These are phyloP conservation scores for Acridotheres tristis DNA, from an alignment of 2,797 vertebrate species.

Conservation along the genomic window DNA sequence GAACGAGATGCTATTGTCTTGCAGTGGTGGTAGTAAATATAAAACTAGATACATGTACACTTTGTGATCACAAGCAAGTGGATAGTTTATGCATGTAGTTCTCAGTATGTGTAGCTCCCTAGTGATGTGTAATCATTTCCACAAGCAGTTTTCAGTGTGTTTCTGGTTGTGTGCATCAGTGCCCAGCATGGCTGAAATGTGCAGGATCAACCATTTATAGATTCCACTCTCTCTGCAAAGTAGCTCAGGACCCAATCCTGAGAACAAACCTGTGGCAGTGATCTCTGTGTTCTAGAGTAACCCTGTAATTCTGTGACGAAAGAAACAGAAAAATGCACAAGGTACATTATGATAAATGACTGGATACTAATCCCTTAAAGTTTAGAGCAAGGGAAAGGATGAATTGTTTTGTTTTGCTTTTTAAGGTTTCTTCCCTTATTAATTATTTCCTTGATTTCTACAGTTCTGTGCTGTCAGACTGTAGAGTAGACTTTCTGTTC, in stretches of 20 bases:
- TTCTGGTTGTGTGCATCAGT: neutral
- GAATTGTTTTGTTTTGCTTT: neutral
- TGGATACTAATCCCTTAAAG: neutral
- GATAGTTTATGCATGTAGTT: neutral
- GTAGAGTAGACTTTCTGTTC: neutral
- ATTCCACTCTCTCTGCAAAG: neutral
- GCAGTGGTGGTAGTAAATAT: neutral
- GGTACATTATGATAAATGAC: neutral
- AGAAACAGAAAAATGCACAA: neutral
- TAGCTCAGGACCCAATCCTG: neutral
- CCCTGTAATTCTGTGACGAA: neutral
- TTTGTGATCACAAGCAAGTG: neutral
- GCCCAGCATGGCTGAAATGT: neutral
- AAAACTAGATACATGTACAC: neutral
- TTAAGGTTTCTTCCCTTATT: neutral
- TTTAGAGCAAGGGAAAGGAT: neutral
- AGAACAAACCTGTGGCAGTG: neutral
- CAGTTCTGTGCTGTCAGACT: neutral
- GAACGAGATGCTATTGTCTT: neutral
- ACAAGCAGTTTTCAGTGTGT: neutral
- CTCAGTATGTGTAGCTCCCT: neutral
- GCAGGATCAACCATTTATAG: neutral
- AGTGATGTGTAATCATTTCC: neutral
- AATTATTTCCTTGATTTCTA: neutral
- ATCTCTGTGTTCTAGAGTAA: rapidly evolving